These are phyloP conservation scores for Drosophila bunnanda DNA, from an alignment of 2,888 invertebrate genomes.

Conservation along the genomic window DNA sequence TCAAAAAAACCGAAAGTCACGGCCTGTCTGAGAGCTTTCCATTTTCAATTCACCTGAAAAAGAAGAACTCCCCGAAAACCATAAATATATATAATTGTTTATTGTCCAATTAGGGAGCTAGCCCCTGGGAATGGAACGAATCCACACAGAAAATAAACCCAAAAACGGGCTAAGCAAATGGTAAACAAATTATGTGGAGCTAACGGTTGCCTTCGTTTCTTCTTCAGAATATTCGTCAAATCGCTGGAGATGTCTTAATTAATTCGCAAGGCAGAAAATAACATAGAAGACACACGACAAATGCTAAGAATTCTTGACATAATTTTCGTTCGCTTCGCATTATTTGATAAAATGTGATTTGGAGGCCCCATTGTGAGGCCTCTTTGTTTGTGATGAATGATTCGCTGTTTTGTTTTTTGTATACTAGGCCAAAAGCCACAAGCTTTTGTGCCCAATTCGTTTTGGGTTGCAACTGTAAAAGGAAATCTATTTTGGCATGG, in stretches of 20 bases:
- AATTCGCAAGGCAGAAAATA: slow-evolving; percentile 26
- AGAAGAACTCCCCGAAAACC: slow-evolving; percentile 25
- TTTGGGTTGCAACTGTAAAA: slow-evolving; percentile 63
- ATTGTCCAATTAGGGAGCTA: slow-evolving; percentile 24
- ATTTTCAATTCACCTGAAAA: slow-evolving; percentile 45
- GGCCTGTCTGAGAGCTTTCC: slow-evolving; percentile 49
- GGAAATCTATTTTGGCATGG: slow-evolving; percentile 63
- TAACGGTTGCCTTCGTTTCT: slow-evolving; percentile 66
- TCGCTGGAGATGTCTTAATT: slow-evolving; percentile 52
- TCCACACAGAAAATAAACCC: slow-evolving; percentile 3
- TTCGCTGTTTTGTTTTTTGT: slow-evolving; percentile 15
- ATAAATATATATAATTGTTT: slow-evolving; percentile 33
- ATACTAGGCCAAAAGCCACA: slow-evolving; percentile 38
- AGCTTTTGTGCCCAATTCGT: slow-evolving; percentile 39
- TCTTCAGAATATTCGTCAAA: slow-evolving; percentile 13
- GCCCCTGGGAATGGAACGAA: slow-evolving; percentile 31
- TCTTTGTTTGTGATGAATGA: slow-evolving; percentile 23
- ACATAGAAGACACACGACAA: slow-evolving; percentile 24
- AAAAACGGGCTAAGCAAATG: slow-evolving; percentile 15
- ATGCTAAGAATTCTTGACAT: slow-evolving; percentile 51
- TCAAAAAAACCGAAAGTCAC: slow-evolving; percentile 57
- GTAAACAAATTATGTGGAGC: slow-evolving; percentile 53
- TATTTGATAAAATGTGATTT: slow-evolving; percentile 47
- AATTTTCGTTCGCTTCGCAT: slow-evolving; percentile 51
- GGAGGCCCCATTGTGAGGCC: slow-evolving; percentile 29